These are phyloP conservation scores for Otus sunia DNA, from an alignment of 2,113 vertebrate species.

Conservation along the genomic window DNA sequence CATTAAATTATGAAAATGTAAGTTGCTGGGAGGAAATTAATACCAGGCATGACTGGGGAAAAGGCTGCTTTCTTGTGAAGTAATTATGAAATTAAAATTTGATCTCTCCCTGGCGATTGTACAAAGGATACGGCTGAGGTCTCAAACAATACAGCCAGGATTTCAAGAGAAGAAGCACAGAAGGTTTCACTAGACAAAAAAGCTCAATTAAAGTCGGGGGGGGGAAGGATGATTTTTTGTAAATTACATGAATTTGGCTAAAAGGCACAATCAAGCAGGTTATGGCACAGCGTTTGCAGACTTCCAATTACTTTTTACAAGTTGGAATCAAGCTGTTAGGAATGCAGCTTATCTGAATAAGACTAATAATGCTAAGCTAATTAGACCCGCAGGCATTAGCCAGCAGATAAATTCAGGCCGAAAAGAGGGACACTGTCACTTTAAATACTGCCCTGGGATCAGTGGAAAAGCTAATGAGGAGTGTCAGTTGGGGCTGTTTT, in stretches of 20 bases:
- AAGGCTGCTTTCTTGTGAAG: slow-evolving; percentile 71
- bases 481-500: slow-evolving; percentile 75
- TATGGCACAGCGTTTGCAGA: slow-evolving; percentile 33
- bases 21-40: slow-evolving; percentile 72
- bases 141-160: neutral
- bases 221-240: neutral
- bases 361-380: slow-evolving; percentile 72
- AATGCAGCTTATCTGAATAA: slow-evolving; percentile 68
- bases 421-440: slow-evolving; percentile 75
- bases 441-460: slow-evolving; percentile 76
- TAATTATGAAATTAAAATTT: slow-evolving; percentile 77
- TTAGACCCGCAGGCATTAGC: slow-evolving; percentile 68
- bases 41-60: slow-evolving; percentile 60
- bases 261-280: slow-evolving; percentile 60
- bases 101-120: slow-evolving; percentile 61
- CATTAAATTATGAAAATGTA: slow-evolving; percentile 72
- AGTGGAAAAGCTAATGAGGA: slow-evolving; percentile 74
- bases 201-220: neutral
- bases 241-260: slow-evolving; percentile 61
- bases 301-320: slow-evolving; percentile 73
- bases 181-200: slow-evolving; percentile 41
- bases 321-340: slow-evolving; percentile 71
- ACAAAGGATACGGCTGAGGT: slow-evolving; percentile 36
- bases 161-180: neutral
- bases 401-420: slow-evolving; percentile 67